Evolutionary conservation across 1,140 invertebrate genomes (phyloP), one percentile per base, ranked within the genome.

Genomic region (Drosophila insularis): DNA sequence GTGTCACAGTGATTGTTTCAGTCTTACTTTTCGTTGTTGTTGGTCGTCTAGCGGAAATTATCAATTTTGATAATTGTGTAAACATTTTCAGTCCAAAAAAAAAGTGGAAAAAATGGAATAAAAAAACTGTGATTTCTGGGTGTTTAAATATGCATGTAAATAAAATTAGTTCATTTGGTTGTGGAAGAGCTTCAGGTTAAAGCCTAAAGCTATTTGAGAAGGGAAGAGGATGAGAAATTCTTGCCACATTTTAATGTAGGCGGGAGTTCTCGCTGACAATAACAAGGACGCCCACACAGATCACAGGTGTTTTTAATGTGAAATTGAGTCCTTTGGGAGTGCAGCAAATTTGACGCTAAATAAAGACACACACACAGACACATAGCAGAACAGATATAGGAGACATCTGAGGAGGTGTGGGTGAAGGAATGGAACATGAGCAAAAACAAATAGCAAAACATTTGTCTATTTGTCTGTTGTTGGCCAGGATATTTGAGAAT

Each of bases 11-110:
- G 23, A 27, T 63, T 75, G 56, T 61, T 63, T 71, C 27, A 27
- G 27, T 78, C 40, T n/a, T 31, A 4, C 23, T 10, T 50, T 2
- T 21, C 43, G 43, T 6, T 59, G 43, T 6, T 59, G 58, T 32
- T 46, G 31, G 72, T 21, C 27, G 50, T 35, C 50, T 61, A 55
- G 58, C 69, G 81, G 81, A 86, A 81, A 75, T 86, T 81, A 82
- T 76, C 78, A 86, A 87, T 86, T 86, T 81, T 69, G 46, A 69
- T 76, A 79, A 84, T 71, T 85, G 81, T 71, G 70, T 87, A 86
- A 81, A 79, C 74, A 87, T 66, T 79, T 75, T 86, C 27, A 56
- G 14, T 27, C 27, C n/a, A n/a, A 27, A 17, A 46, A 46, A 14
- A 46, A 85, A 85, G 74, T 66, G 53, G 5, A 27, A 1, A 4